Base-by-base conservation (phyloP, 2,888 invertebrate species). In the Heteromyza rotundicornis region DNA sequence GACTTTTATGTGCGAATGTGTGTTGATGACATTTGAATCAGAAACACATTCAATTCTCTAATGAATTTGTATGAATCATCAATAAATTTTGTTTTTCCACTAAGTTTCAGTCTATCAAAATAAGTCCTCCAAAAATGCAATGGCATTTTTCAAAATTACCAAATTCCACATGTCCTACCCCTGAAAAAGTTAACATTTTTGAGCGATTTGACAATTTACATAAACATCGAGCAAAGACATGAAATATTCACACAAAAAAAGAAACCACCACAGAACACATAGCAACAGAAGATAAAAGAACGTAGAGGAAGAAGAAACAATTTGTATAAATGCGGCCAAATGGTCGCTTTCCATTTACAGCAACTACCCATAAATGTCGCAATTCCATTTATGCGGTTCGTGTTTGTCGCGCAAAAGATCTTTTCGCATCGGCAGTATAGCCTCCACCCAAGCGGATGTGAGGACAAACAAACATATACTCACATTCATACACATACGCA, bases 301-400 rank as follows among this genome's bases (percentile, higher is more conserved):
- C 36, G 53, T 20, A 32, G 35, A 56, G 40, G 52, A 27, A 57
- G 16, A 22, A 32, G 36, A 58, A 51, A 56, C 60, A 60, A 65
- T 63, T 61, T 63, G 63, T 63, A 63, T 62, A 60, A 64, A 64
- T 62, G 59, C 20, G 58, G 47, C 56, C 56, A 63, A 62, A 63
- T 65, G 58, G 55, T 19, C 58, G 63, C 51, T 60, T 58, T 60
- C 62, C 65, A 60, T 65, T 63, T 65, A 60, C 63, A 60, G 57
- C 36, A 63, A 63, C 60, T 58, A 59, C 57, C 52, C 59, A 61
- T 63, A 60, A 63, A 63, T 54, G 65, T 63, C 60, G 61, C 63
- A 63, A 63, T 61, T 63, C 60, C 65, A 63, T 65, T 65, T 65
- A 59, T 63, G 63, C 54, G 63, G 55, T 63, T 60, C 60, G 57